These are phyloP conservation scores for Discoglossus pictus DNA, from an alignment of 2,797 vertebrate genomes.

Conservation along the genomic window DNA sequence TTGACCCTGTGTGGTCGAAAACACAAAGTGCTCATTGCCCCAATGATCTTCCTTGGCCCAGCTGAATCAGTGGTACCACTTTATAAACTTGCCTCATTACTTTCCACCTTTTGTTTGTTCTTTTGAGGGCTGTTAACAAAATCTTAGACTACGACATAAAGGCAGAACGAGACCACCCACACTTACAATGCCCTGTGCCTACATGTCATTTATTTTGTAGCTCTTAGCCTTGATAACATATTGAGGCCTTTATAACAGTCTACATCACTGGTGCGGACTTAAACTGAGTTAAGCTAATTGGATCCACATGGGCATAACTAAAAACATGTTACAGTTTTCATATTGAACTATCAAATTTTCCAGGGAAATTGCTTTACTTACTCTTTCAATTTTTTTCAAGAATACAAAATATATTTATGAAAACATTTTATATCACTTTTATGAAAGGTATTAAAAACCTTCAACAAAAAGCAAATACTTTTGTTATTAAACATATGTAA, in stretches of 20 bases:
- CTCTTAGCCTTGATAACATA: constrained; percentile 53
- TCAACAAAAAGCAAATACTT: background rate
- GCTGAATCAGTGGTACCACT: constrained; percentile 32
- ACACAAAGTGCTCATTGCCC: constrained; percentile 40
- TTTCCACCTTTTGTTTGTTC: constrained; percentile 35
- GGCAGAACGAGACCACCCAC: constrained; percentile 46
- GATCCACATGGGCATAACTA: constrained; percentile 38
- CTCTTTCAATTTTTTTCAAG: background rate
- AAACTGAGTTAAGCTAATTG: constrained; percentile 55
- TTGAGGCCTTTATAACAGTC: constrained; percentile 56
- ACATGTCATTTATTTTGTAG: constrained; percentile 46
- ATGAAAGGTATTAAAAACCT: background rate
- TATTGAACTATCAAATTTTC: constrained; percentile 16
- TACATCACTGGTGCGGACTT: constrained; percentile 48
- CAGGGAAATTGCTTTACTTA: background rate
- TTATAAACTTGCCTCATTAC: constrained; percentile 27
- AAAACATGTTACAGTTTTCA: constrained; percentile 31
- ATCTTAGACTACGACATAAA: constrained; percentile 21
- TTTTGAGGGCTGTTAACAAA: constrained; percentile 28
- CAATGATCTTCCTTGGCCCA: constrained; percentile 36
- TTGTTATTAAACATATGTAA: too few species aligned
- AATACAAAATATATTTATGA: background rate
- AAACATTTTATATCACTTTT: too few species aligned
- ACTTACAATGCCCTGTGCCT: constrained; percentile 43
- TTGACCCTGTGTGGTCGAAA: constrained; percentile 41